These are phyloP conservation scores for Coilia nasus DNA, from an alignment of 2,797 vertebrate genomes.

Conservation along the genomic window DNA sequence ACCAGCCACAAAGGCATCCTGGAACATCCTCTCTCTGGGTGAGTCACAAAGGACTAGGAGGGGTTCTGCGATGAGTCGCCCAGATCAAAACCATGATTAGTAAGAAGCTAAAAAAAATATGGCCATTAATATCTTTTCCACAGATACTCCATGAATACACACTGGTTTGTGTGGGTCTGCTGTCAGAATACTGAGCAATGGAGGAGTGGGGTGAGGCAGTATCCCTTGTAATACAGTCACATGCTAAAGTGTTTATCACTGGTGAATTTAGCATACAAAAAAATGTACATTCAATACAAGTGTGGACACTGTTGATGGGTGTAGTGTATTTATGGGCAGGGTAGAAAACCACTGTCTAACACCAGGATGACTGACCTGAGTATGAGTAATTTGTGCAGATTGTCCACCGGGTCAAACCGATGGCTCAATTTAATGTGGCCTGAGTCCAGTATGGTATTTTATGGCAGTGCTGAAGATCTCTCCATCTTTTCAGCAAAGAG, in stretches of 20 bases:
- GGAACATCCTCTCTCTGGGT: neutral
- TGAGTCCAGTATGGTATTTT: neutral
- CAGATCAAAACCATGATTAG: neutral
- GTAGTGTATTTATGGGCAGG: neutral
- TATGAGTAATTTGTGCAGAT: neutral
- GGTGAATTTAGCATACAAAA: neutral
- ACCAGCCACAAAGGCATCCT: neutral
- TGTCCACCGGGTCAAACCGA: too few species aligned
- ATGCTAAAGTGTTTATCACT: neutral
- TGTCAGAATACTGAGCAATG: neutral
- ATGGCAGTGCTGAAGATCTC: neutral
- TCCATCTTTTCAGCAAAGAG: slow-evolving; percentile 16
- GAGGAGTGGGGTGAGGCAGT: slow-evolving; percentile 1
- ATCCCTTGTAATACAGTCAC: neutral
- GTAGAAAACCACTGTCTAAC: neutral
- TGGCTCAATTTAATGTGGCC: too few species aligned
- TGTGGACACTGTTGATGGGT: neutral
- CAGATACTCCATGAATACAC: neutral
- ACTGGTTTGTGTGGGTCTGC: neutral
- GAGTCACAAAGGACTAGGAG: neutral
- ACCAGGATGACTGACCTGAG: neutral
- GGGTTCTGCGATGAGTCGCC: neutral
- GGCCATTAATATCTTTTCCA: neutral
- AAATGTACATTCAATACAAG: slow-evolving; percentile 15
- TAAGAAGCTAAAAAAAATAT: neutral